Evolutionary conservation across 2,888 invertebrate genomes (phyloP), one percentile per base, ranked within the genome.

Genomic region (Ctenicera cuprea): DNA sequence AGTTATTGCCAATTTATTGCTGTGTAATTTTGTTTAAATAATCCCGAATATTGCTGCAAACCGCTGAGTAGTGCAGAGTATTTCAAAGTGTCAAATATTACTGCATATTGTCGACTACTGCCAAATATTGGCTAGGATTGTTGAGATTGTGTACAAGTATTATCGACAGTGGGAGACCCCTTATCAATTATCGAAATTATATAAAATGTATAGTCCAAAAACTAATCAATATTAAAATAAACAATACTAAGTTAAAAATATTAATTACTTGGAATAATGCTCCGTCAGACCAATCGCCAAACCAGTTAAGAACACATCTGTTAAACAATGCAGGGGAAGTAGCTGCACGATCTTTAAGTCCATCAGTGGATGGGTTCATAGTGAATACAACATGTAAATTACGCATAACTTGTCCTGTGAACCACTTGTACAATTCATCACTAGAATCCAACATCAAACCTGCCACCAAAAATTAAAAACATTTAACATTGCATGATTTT

Each of bases 361-460:
- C 99, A 85, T 99, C 98, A 0, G 98, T 96, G 0, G 97, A 98
- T 8, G 99, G 99, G 89, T 99, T 99, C 99, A 99, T 99, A 0
- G 99, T 99, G 88, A 99, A 99, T 52, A 99, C 99, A 9, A 99
- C 99, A 88, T 99, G 99, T 61, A 99, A 90, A 87, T 99, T 99
- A 76, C 95, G 94, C 97, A 99, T 99, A 41, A 99, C 98, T 91
- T 98, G 95, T 26, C 97, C 96, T 0, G 99, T 99, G 87, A 99
- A 99, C 99, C 99, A 99, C 89, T 99, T 99, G 88, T 99, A 99
- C 9, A 99, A 88, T 87, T 99, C 99, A 86, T 99, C 99, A 81
- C 95, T 96, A 0, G 98, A 97, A 87, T 99, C 99, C 57, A 99
- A 89, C 98, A 99, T 99, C 50, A 98, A 90, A 3, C 99, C 85